Conservation (phyloP, 1,140 invertebrate genomes). For the Lutraria rhynchaena region DNA sequence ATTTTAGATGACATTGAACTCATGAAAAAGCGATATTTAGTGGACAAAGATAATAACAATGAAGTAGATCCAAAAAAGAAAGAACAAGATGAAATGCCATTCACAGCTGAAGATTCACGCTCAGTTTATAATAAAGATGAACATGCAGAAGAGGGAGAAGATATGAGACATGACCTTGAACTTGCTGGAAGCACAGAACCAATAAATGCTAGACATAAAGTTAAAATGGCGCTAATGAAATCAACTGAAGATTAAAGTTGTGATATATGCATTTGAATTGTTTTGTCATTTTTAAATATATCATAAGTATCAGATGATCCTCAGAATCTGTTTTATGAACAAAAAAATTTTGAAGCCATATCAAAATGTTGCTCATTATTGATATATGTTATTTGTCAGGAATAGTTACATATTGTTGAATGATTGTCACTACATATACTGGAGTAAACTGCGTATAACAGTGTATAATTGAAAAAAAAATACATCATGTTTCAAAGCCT, state of each 20-base stretch:
- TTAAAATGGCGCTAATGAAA: slow-evolving; percentile 39
- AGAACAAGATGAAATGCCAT: slow-evolving; percentile 28
- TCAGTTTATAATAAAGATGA: slow-evolving; percentile 4
- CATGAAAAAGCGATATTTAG: slow-evolving; percentile 62
- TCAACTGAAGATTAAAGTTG: not conserved
- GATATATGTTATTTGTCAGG: no score
- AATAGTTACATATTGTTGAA: no score
- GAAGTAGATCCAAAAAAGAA: not conserved
- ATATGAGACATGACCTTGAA: slow-evolving; percentile 65
- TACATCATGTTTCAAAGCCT: no score
- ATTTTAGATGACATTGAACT: slow-evolving; percentile 62
- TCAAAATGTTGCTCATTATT: no score
- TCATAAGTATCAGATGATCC: no score
- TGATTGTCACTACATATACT: no score
- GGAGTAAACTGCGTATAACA: no score
- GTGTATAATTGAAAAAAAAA: no score
- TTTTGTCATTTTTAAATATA: no score
- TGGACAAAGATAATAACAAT: slow-evolving; percentile 33
- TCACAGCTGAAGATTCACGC: slow-evolving; percentile 53
- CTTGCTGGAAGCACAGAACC: slow-evolving; percentile 68
- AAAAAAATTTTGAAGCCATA: no score
- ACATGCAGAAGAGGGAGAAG: slow-evolving; percentile 52
- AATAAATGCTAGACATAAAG: slow-evolving; percentile 64
- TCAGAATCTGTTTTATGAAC: no score
- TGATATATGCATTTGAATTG: not conserved